Conservation (phyloP, 2,888 invertebrate species). For the Orthonychiurus folsomi region DNA sequence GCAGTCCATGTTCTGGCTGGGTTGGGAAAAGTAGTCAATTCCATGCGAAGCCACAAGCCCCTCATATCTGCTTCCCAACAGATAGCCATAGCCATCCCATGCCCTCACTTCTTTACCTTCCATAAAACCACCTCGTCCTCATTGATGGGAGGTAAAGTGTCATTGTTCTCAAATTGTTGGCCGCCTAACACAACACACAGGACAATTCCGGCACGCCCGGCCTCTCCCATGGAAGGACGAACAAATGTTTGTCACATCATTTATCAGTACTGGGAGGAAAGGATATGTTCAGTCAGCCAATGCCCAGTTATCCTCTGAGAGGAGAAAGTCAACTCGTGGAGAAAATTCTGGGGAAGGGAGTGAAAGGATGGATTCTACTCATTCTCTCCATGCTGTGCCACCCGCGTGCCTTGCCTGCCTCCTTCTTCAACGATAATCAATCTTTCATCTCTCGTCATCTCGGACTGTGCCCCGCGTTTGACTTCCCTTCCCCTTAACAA, state of each 20-base stretch:
- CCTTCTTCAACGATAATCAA: slow-evolving; percentile 20
- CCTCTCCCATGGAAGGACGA: not conserved
- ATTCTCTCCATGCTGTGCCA: not conserved
- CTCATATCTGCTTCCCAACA: not conserved
- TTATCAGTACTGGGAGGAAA: not conserved
- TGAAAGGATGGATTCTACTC: not conserved
- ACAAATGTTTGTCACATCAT: not conserved
- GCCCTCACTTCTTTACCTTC: not conserved
- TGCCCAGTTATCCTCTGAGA: too few relatives aligned
- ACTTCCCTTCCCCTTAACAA: not conserved
- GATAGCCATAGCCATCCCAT: not conserved
- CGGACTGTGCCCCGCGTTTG: not conserved
- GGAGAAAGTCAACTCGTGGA: not conserved
- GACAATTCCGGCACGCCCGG: not conserved
- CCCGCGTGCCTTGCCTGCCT: slow-evolving; percentile 2
- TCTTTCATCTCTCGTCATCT: slow-evolving; percentile 17
- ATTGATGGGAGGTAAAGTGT: not conserved
- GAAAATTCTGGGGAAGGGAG: not conserved
- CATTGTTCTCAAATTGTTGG: not conserved
- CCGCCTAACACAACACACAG: not conserved
- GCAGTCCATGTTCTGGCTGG: too few relatives aligned
- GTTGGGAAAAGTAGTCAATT: not conserved
- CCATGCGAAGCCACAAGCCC: not conserved
- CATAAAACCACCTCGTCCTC: not conserved
- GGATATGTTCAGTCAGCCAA: too few relatives aligned